phyloP scores from a whole-genome alignment of 1,140 invertebrate species.

The Sarcophaga peregrina region DNA sequence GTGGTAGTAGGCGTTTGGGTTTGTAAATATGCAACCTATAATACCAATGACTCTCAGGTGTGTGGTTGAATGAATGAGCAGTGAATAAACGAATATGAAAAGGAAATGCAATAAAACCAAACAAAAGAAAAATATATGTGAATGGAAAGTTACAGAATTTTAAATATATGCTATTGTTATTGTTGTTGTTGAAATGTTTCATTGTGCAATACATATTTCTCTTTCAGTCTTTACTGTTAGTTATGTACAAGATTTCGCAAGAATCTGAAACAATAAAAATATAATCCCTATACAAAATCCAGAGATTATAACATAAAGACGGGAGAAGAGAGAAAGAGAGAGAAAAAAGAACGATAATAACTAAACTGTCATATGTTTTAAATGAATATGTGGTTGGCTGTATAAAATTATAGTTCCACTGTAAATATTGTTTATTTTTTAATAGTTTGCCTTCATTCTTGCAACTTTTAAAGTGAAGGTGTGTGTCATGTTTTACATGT shows the following conservation, averaged over 20 bases:
- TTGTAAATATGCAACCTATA: background rate
- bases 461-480: background rate
- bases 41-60: background rate
- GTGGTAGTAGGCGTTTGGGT: background rate
- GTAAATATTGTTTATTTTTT: too few relatives aligned
- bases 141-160: constrained; percentile 12
- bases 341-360: background rate
- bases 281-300: background rate
- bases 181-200: background rate
- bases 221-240: background rate
- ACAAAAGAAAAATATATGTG: background rate
- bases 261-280: too few relatives aligned
- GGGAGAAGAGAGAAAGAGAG: background rate
- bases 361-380: background rate
- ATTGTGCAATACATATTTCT: too few relatives aligned
- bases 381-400: background rate
- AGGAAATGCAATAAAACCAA: background rate
- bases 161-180: background rate
- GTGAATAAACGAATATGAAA: background rate
- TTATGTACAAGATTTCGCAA: background rate
- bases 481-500: background rate
- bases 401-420: too few relatives aligned
- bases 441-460: too few relatives aligned
- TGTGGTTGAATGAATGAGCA: constrained; percentile 3
- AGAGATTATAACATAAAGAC: background rate